These are phyloP conservation scores for Drosophila bocqueti DNA, from an alignment of 1,140 invertebrate species.

Conservation along the genomic window DNA sequence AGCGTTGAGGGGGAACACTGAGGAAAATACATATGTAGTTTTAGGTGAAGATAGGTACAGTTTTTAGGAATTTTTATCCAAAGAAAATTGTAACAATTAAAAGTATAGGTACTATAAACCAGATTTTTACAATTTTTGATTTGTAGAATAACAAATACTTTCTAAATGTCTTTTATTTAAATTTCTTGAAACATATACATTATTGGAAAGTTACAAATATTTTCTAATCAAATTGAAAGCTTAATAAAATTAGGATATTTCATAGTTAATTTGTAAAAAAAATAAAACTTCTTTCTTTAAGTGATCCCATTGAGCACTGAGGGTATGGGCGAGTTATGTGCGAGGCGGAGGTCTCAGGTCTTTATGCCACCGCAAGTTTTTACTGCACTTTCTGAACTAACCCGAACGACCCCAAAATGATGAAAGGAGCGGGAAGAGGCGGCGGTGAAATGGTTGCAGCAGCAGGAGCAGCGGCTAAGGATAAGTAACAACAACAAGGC, in stretches of 20 bases:
- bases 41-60: not conserved
- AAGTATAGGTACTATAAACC: not conserved
- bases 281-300: not conserved
- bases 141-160: not conserved
- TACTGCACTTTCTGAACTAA: constrained; percentile 79
- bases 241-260: not conserved
- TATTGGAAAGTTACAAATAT: not conserved
- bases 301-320: not conserved
- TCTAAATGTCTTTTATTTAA: too few relatives aligned
- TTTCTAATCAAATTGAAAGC: too few relatives aligned
- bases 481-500: constrained; percentile 63
- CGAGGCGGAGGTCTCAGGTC: constrained; percentile 69
- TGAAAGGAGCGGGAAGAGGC: constrained; percentile 17
- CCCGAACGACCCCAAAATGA: constrained; percentile 45
- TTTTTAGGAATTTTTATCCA: not conserved
- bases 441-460: constrained; percentile 19
- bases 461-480: constrained; percentile 24
- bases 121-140: not conserved
- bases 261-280: too few relatives aligned
- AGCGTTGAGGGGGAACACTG: constrained; percentile 17
- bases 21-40: not conserved
- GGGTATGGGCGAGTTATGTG: constrained; percentile 34
- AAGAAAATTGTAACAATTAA: too few relatives aligned
- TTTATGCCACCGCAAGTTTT: constrained; percentile 82
- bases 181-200: not conserved